phyloP scores from a whole-genome alignment of 2,113 vertebrate species.

The Rutilus rutilus region DNA sequence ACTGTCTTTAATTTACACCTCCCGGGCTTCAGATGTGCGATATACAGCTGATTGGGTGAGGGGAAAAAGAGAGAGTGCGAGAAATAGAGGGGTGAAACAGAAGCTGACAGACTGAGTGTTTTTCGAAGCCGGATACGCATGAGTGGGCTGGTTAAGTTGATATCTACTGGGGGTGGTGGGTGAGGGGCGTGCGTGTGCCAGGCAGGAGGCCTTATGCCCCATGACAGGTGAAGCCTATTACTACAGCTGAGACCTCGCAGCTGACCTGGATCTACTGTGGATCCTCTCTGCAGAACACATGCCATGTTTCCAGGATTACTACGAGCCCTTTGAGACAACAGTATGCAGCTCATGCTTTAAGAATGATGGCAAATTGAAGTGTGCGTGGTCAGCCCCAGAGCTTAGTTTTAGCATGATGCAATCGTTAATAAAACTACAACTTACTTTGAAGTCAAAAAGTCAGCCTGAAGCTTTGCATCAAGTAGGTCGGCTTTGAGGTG shows the following conservation, averaged over 20 bases:
- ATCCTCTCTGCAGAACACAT: constrained; percentile 49
- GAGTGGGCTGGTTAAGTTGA: constrained; percentile 65
- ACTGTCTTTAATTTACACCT: constrained; percentile 52
- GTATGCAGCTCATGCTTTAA: constrained; percentile 16
- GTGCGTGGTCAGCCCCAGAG: not conserved
- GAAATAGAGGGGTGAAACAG: constrained; percentile 63
- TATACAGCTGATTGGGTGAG: constrained; percentile 36
- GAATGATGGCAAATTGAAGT: not conserved
- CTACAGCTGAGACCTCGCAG: constrained; percentile 76
- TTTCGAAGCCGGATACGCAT: constrained; percentile 74
- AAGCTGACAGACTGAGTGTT: constrained; percentile 72
- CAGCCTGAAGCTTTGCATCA: constrained; percentile 16
- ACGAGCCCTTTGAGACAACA: constrained; percentile 15
- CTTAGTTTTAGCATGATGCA: constrained; percentile 1
- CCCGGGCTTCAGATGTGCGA: constrained; percentile 25
- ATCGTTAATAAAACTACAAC: not conserved
- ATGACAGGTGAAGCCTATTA: constrained; percentile 77
- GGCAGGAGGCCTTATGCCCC: constrained; percentile 63
- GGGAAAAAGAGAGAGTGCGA: constrained; percentile 13
- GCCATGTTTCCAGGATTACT: constrained; percentile 33
- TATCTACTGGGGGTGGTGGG: constrained; percentile 58
- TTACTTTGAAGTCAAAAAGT: constrained; percentile 37
- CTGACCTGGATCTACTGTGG: constrained; percentile 72
- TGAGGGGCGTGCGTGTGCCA: constrained; percentile 59
- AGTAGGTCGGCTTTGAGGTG: constrained; percentile 35